Evolutionary conservation across 2,113 vertebrate species (phyloP).

Genomic region (Rhineura floridana): DNA sequence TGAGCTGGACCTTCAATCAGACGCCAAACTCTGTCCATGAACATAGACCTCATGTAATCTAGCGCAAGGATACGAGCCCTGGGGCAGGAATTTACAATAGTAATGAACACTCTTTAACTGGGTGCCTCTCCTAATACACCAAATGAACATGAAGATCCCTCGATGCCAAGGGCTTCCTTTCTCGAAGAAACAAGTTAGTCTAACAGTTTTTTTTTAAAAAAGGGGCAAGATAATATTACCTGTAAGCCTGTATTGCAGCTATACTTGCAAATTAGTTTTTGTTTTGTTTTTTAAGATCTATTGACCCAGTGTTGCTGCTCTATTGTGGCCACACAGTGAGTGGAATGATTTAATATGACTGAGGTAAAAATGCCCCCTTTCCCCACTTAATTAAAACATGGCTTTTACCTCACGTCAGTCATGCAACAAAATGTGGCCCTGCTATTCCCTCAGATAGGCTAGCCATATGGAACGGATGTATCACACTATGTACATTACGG

Average conservation of each 20-base stretch:
- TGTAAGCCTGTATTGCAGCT: conserved; percentile 76
- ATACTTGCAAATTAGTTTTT: conserved; percentile 69
- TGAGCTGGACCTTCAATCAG: conserved; percentile 99
- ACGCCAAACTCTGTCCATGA: conserved; percentile 97
- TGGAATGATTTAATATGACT: conserved; percentile 55
- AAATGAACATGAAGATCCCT: conserved; percentile 94
- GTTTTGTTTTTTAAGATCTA: conserved; percentile 42
- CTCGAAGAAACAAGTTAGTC: conserved; percentile 87
- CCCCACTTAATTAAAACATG: conserved; percentile 61
- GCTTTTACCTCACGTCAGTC: conserved; percentile 56
- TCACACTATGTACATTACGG: conserved; percentile 64
- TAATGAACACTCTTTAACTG: conserved; percentile 99
- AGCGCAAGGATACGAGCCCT: conserved; percentile 90
- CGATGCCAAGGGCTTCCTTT: conserved; percentile 89
- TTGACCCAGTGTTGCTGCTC: conserved; percentile 41
- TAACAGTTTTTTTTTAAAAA: conserved; percentile 85
- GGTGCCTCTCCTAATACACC: conserved; percentile 95
- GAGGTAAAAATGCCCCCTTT: conserved; percentile 39
- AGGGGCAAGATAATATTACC: conserved; percentile 81
- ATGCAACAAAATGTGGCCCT: conserved; percentile 40
- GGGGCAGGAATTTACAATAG: conserved; percentile 99
- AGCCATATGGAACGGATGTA: conserved; percentile 61
- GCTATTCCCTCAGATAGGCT: conserved; percentile 41
- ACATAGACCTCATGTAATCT: conserved; percentile 98
- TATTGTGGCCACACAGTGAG: conserved; percentile 19